Evolutionary conservation across 1,140 invertebrate genomes (phyloP).

Genomic region (Pseudobourletiella spinata): DNA sequence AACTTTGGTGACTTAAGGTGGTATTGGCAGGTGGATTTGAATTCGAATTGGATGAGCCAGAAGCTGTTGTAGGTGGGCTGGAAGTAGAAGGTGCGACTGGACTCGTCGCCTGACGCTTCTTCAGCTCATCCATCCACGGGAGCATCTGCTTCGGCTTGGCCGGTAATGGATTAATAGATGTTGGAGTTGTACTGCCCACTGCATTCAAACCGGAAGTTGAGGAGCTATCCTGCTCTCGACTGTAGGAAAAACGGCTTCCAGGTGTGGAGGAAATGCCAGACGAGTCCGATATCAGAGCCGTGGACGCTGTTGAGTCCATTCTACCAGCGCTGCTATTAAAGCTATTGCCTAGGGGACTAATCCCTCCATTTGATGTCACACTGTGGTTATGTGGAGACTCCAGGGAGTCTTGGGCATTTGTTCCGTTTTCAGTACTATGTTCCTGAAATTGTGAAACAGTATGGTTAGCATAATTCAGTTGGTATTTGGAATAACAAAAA

Average conservation of each 20-base stretch:
- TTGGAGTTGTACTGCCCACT: conserved; percentile 3
- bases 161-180: not conserved
- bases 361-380: no score
- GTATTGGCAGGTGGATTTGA: no score
- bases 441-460: no score
- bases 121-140: conserved; percentile 33
- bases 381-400: not conserved
- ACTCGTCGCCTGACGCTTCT: conserved; percentile 17
- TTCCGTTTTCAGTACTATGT: not conserved
- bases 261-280: not conserved
- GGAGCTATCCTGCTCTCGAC: conserved; percentile 11
- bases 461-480: no score
- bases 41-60: no score
- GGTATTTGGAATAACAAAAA: not conserved
- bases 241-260: conserved; percentile 9
- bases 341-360: not conserved
- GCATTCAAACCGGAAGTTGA: conserved; percentile 5
- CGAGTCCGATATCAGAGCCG: not conserved
- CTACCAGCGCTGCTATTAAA: not conserved
- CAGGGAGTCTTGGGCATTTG: not conserved
- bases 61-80: not conserved
- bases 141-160: conserved; percentile 8
- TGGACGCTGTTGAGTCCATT: not conserved
- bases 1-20: no score
- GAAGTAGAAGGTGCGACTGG: not conserved